Percentiles rank a stretch among this genome's conserved stretches.
These are phyloP conservation scores for Melanotus villosus DNA, from an alignment of 2,888 invertebrate genomes.

Conservation along the genomic window DNA sequence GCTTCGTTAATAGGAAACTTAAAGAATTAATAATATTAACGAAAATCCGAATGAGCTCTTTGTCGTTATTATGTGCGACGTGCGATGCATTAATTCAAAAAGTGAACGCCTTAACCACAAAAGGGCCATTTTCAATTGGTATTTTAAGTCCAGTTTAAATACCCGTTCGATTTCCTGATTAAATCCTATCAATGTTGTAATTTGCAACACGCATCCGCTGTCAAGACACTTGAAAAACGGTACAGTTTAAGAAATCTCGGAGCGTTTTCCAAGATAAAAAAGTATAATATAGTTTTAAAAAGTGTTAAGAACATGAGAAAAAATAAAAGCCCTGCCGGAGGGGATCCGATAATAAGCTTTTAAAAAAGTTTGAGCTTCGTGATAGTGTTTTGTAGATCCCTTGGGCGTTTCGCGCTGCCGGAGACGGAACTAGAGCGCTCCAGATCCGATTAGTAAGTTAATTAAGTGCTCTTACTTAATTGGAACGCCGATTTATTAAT, in stretches of 20 bases:
- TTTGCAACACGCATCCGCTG: slow-evolving; percentile 26
- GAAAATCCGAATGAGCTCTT: too few species aligned
- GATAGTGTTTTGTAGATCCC: slow-evolving; percentile 67
- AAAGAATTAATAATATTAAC: too few species aligned
- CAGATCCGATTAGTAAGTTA: slow-evolving; percentile 68
- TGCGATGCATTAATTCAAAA: too few species aligned
- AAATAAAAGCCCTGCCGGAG: slow-evolving; percentile 60
- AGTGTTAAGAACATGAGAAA: slow-evolving; percentile 66
- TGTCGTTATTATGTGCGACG: too few species aligned
- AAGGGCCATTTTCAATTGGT: too few species aligned
- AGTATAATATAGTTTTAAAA: slow-evolving; percentile 68
- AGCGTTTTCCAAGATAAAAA: slow-evolving; percentile 55
- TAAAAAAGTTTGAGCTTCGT: slow-evolving; percentile 67
- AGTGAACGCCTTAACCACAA: too few species aligned
- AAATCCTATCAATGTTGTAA: neutral
- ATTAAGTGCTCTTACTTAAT: slow-evolving; percentile 68
- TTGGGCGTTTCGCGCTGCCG: slow-evolving; percentile 52
- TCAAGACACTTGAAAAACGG: slow-evolving; percentile 47
- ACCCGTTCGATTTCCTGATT: too few species aligned
- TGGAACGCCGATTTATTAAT: slow-evolving; percentile 68
- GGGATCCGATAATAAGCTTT: slow-evolving; percentile 68
- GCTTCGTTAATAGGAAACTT: too few species aligned
- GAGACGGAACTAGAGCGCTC: slow-evolving; percentile 53
- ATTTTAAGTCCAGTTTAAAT: too few species aligned
- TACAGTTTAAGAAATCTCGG: slow-evolving; percentile 47